Evolutionary conservation across 2,888 invertebrate genomes (phyloP), one percentile per base, ranked within the genome.

Genomic region (Eudemis profundana): DNA sequence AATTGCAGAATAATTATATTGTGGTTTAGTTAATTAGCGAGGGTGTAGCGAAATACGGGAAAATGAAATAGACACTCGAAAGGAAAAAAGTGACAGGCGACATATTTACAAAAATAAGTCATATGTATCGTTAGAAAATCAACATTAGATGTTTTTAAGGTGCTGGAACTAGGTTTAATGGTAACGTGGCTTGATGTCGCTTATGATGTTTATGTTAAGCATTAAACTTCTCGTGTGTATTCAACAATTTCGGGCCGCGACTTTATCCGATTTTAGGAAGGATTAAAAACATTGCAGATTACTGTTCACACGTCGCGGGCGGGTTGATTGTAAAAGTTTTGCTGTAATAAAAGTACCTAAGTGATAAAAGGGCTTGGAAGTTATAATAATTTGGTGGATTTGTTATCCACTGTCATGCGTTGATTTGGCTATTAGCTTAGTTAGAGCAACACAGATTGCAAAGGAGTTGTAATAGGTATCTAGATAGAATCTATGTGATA

Each of bases 1-100:
- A 65, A 65, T 65, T 51, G 46, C 53, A 46, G 21, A 53, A 51
- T 65, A 51, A 64, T 64, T 51, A 65, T 65, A 65, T 60, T 53
- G 53, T 51, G 65, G 65, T 53, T 65, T 53, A 21, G 53, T 59
- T 65, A 59, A 65, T 65, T 51, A 65, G 59, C 65, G 59, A 60
- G 65, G 59, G 51, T 65, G 27, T 47, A 46, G 19, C 46, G 19
- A 57, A 36, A 50, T 36, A 33, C 27, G 21, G 33, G 27, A 36
- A 65, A 46, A 53, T 59, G 5, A 27, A 54, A 56, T 10, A 10
- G 15, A 4, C 1, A 51, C n/a, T 8, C 7, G 7, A 15, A 8
- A 27, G 14, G 23, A 40, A 42, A 54, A 54, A 40, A 4, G 27
- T 10, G 14, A 40, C 27, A 40, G 1, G 14, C 8, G 23, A 40